Conservation (phyloP, 2,113 vertebrate genomes). For the Oryzias curvinotus region DNA sequence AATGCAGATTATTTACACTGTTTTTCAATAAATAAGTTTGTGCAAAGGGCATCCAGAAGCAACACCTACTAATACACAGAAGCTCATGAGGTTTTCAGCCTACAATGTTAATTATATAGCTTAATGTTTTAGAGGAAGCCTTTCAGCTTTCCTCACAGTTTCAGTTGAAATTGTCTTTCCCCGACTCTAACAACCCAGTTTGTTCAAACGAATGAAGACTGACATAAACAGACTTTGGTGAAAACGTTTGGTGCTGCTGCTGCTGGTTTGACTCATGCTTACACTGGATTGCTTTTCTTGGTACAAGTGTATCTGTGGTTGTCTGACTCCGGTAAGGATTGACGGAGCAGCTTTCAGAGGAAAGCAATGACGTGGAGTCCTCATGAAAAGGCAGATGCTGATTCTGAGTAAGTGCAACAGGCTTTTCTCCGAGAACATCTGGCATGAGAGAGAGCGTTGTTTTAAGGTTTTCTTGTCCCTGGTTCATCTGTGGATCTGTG, state of each 20-base stretch:
- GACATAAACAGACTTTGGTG: constrained; percentile 41
- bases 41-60: too few relatives aligned
- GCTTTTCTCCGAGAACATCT: background rate
- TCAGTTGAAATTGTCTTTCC: too few relatives aligned
- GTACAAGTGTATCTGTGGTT: constrained; percentile 8
- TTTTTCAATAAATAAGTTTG: too few relatives aligned
- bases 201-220: constrained; percentile 60
- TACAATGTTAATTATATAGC: too few relatives aligned
- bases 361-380: constrained; percentile 25
- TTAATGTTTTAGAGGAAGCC: too few relatives aligned
- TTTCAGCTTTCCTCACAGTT: too few relatives aligned
- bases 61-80: too few relatives aligned
- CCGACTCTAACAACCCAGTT: background rate
- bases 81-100: too few relatives aligned
- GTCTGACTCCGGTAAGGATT: constrained; percentile 61
- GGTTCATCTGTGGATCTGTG: background rate
- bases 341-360: constrained; percentile 2
- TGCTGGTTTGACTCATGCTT: constrained; percentile 5
- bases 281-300: background rate
- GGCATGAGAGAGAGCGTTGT: background rate
- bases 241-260: constrained; percentile 9
- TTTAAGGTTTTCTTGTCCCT: constrained; percentile 7
- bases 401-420: background rate
- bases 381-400: background rate
- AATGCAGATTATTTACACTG: too few relatives aligned